Evolutionary conservation across 2,888 invertebrate species (phyloP).

Genomic region (Parasteatoda lunata): DNA sequence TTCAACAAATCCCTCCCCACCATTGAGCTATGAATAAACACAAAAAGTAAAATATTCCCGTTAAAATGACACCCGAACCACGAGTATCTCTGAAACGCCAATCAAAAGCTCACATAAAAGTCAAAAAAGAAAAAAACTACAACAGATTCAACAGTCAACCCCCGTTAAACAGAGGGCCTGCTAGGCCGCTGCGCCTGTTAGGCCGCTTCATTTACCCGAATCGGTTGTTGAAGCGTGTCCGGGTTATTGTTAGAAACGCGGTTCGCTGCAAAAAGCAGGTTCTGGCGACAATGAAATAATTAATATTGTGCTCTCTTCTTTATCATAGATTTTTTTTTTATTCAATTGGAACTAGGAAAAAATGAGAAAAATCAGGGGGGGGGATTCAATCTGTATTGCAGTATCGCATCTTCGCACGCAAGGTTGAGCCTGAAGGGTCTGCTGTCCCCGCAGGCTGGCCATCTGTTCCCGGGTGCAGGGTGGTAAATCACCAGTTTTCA

Average conservation of each 20-base stretch:
- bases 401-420: conserved; percentile 58
- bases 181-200: background rate
- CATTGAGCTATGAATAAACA: too few species aligned
- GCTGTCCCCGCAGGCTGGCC: conserved; percentile 41
- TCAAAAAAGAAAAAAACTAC: background rate
- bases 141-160: background rate
- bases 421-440: conserved; percentile 38
- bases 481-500: background rate
- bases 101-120: conserved; percentile 5
- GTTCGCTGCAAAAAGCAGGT: conserved; percentile 12
- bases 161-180: conserved; percentile 23
- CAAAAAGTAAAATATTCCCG: background rate
- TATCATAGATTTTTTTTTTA: conserved; percentile 28
- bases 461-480: conserved; percentile 44
- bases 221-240: conserved; percentile 58
- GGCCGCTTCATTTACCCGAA: conserved; percentile 54
- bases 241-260: conserved; percentile 51
- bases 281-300: conserved; percentile 65
- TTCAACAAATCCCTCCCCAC: too few species aligned
- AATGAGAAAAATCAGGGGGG: conserved; percentile 9
- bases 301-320: conserved; percentile 52
- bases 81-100: background rate
- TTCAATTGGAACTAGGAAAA: background rate
- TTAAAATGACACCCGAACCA: background rate
- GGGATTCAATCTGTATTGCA: conserved; percentile 42